phyloP scores from a whole-genome alignment of 2,888 invertebrate species.

The Cephus runcator region DNA sequence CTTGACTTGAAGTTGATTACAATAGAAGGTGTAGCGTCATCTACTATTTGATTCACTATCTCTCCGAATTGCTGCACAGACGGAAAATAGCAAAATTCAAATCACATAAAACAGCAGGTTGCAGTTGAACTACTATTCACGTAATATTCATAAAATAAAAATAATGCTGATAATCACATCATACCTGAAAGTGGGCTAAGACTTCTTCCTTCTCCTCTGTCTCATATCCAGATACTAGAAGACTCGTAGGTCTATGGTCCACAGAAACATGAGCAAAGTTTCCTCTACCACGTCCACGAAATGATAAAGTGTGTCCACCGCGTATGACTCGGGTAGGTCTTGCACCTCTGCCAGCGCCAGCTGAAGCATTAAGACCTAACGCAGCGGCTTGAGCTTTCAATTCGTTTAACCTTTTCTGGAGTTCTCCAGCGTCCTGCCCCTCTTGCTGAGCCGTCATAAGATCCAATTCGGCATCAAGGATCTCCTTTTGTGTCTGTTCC shows the following conservation, averaged over 20 bases:
- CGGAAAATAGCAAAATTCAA: conserved; percentile 14
- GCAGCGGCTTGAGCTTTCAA: conserved; percentile 72
- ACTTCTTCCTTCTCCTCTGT: conserved; percentile 84
- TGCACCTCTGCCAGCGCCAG: conserved; percentile 37
- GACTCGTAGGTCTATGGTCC: conserved; percentile 87
- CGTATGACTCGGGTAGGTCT: conserved; percentile 52
- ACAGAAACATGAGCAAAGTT: conserved; percentile 72
- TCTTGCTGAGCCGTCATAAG: conserved; percentile 89
- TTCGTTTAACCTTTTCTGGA: conserved; percentile 79
- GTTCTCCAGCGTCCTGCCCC: conserved; percentile 86
- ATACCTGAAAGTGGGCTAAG: conserved; percentile 85
- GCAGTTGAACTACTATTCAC: neutral
- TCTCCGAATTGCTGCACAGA: conserved; percentile 83
- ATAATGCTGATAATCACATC: conserved; percentile 37
- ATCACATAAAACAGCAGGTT: neutral
- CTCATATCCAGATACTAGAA: conserved; percentile 89
- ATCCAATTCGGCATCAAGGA: conserved; percentile 91
- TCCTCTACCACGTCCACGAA: conserved; percentile 56
- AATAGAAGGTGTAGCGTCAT: conserved; percentile 79
- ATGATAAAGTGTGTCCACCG: conserved; percentile 45
- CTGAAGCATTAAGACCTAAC: conserved; percentile 54
- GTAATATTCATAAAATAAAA: neutral
- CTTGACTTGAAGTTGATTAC: conserved; percentile 80
- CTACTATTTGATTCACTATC: conserved; percentile 83
- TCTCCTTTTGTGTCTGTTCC: conserved; percentile 87